Conservation (phyloP, 37 sponge, comb jelly and placozoan species). For the Chondrosia reniformis region DNA sequence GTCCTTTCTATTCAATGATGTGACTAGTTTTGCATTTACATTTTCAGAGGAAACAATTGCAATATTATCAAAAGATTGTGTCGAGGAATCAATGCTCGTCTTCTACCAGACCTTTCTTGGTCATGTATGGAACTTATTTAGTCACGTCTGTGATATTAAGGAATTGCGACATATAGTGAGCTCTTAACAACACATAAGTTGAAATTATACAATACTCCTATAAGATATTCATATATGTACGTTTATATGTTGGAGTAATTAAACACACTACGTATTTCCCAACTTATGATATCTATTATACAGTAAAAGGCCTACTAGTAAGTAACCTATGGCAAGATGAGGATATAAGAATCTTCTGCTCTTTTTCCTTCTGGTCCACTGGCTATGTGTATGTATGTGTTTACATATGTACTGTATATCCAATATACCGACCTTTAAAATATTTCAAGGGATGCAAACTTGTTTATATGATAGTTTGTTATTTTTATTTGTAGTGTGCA, state of each 20-base stretch:
- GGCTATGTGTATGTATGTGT: neutral
- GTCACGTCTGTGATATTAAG: slow-evolving; percentile 38
- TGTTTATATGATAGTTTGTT: neutral
- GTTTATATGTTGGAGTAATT: no score
- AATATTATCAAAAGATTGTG: slow-evolving; percentile 37
- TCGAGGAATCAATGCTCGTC: neutral
- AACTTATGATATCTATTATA: no score
- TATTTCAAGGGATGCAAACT: neutral
- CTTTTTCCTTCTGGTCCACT: no score
- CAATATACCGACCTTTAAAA: neutral
- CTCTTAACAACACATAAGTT: no score
- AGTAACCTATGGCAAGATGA: no score
- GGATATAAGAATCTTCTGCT: no score
- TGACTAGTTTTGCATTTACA: no score
- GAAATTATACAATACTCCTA: no score
- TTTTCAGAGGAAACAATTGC: slow-evolving; percentile 32
- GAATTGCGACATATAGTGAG: slow-evolving; percentile 57
- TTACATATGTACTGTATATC: neutral
- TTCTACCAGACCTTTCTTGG: slow-evolving; percentile 41
- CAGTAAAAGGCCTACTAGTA: no score
- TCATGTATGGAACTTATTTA: slow-evolving; percentile 50
- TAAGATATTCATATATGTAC: no score
- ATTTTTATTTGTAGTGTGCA: slow-evolving; percentile 16
- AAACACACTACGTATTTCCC: no score
- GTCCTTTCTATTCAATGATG: no score